Evolutionary conservation across 2,888 invertebrate genomes (phyloP).

Genomic region (Clitarchus hookeri): DNA sequence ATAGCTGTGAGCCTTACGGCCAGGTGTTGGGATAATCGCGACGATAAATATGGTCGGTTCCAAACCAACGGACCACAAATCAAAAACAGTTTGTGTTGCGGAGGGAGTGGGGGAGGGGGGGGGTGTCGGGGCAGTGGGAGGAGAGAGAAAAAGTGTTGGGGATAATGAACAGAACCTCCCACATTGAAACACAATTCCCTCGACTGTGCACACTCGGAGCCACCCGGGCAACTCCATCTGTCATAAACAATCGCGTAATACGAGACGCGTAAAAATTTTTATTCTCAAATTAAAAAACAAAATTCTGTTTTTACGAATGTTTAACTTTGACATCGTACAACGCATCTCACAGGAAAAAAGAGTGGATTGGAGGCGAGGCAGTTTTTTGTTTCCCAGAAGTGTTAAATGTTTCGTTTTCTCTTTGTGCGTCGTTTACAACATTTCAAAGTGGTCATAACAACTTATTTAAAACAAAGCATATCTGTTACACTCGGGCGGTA

Average conservation of each 20-base stretch:
- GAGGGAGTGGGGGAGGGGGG: not conserved
- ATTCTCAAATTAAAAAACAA: not conserved
- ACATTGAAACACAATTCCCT: conserved; percentile 5
- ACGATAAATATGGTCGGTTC: not conserved
- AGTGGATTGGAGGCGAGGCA: not conserved
- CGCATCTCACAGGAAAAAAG: not conserved
- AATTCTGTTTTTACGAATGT: not conserved
- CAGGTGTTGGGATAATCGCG: not conserved
- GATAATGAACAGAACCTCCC: conserved; percentile 8
- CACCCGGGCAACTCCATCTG: not conserved
- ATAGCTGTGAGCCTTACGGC: not conserved
- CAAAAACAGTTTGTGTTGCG: not conserved
- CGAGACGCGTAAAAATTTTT: not conserved
- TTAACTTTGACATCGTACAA: not conserved
- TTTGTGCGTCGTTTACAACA: not conserved
- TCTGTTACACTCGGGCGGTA: not conserved
- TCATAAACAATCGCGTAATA: not conserved
- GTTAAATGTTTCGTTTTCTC: not conserved
- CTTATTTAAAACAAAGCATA: not conserved
- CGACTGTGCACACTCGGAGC: not conserved
- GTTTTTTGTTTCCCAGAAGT: not conserved
- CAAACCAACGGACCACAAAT: not conserved
- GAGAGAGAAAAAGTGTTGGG: not conserved
- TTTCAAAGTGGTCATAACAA: not conserved
- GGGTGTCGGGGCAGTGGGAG: not conserved